Evolutionary conservation across 2,888 invertebrate genomes (phyloP).

Genomic region (Synergus itoensis): DNA sequence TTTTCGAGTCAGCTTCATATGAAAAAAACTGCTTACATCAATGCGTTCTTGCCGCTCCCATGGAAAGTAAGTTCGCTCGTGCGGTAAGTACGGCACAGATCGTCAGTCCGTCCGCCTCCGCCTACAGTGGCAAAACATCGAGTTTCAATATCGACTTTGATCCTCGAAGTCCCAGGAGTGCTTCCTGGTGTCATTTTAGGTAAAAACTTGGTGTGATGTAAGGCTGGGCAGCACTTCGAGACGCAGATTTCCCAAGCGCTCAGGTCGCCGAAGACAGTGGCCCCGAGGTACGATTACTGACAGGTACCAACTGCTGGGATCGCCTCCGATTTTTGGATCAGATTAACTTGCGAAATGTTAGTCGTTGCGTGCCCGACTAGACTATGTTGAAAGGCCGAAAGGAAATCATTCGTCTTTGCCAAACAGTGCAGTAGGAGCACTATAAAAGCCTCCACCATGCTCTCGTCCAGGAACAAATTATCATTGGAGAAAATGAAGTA

Average conservation of each 20-base stretch:
- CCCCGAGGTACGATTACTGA: slow-evolving; percentile 45
- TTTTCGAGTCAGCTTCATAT: background rate
- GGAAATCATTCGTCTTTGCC: background rate
- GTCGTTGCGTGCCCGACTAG: slow-evolving; percentile 48
- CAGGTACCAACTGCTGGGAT: background rate
- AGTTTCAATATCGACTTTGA: slow-evolving; percentile 52
- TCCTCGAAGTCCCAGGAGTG: slow-evolving; percentile 49
- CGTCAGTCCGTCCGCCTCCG: slow-evolving; percentile 45
- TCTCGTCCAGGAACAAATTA: slow-evolving; percentile 31
- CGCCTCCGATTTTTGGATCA: background rate
- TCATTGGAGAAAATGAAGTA: slow-evolving; percentile 50
- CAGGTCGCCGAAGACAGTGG: slow-evolving; percentile 47
- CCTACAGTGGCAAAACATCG: slow-evolving; percentile 68
- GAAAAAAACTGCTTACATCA: background rate
- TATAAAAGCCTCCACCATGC: slow-evolving; percentile 50
- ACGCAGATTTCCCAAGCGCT: slow-evolving; percentile 60
- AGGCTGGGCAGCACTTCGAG: slow-evolving; percentile 40
- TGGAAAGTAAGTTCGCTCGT: slow-evolving; percentile 24
- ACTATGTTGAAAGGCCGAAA: slow-evolving; percentile 1
- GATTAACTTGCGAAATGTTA: slow-evolving; percentile 48
- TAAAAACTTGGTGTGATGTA: slow-evolving; percentile 59
- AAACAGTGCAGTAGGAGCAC: slow-evolving; percentile 1
- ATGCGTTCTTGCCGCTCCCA: background rate
- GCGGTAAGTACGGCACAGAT: slow-evolving; percentile 20
- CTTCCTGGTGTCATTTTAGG: slow-evolving; percentile 67